Conservation (phyloP, 2,797 vertebrate species). For the Macropus fuliginosus region DNA sequence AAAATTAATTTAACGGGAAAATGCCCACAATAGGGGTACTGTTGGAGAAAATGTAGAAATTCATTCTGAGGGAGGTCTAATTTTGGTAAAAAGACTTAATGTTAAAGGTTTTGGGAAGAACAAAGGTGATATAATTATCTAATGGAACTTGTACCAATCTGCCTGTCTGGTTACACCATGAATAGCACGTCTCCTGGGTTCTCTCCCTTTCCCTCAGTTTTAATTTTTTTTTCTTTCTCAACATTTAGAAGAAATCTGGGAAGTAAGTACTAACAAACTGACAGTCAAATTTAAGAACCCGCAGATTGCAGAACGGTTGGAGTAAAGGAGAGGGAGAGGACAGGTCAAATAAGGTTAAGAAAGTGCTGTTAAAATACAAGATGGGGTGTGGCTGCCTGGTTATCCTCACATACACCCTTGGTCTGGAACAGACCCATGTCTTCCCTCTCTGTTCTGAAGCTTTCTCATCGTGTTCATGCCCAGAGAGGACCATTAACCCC, state of each 20-base stretch:
- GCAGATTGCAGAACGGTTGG: neutral
- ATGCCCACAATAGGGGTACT: slow-evolving; percentile 30
- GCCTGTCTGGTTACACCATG: neutral
- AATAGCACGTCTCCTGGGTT: neutral
- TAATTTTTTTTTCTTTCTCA: neutral
- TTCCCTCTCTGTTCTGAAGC: neutral
- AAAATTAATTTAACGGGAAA: slow-evolving; percentile 65
- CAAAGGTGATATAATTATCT: no score
- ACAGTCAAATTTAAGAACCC: neutral
- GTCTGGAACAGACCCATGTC: neutral
- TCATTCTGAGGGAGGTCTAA: neutral
- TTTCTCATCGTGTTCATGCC: neutral
- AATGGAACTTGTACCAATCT: neutral
- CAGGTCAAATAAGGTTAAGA: neutral
- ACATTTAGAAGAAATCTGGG: neutral
- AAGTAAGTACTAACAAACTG: neutral
- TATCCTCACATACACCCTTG: neutral
- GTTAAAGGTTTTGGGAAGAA: neutral
- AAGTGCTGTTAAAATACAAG: neutral
- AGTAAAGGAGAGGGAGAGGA: neutral
- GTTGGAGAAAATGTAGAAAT: slow-evolving; percentile 25
- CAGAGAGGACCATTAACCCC: neutral
- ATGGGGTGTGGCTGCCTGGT: neutral
- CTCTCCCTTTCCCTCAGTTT: neutral
- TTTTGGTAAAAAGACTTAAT: neutral